A percentile compares a stretch with the other conserved stretches of the same genome.
phyloP scores from a whole-genome alignment of 1,140 invertebrate species.

The Tribolium madens region DNA sequence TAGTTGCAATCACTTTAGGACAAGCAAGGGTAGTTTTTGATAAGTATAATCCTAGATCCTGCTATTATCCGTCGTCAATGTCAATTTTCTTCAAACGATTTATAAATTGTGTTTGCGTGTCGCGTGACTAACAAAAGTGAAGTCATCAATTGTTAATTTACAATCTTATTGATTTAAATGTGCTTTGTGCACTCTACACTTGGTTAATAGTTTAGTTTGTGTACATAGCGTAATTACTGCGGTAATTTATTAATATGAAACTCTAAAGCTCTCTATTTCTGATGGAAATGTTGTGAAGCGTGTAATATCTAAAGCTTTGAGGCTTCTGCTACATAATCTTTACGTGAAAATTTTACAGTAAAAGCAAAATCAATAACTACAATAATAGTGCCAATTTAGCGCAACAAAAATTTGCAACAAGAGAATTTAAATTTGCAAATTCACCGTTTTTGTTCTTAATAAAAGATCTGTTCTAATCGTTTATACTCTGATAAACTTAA shows the following conservation, averaged over 20 bases:
- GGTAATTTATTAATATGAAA: slow-evolving; percentile 15
- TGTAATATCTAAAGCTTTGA: slow-evolving; percentile 16
- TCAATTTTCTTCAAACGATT: slow-evolving; percentile 13
- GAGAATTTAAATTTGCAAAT: background rate
- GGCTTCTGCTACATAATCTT: slow-evolving; percentile 5
- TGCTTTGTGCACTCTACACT: slow-evolving; percentile 20
- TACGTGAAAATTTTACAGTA: slow-evolving; percentile 7
- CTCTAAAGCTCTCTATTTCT: slow-evolving; percentile 32
- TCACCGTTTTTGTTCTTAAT: background rate
- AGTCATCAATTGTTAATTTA: slow-evolving; percentile 26
- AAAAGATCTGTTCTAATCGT: no score
- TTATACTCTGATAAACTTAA: no score
- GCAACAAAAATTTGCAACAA: background rate
- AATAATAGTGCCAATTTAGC: background rate
- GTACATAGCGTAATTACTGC: slow-evolving; percentile 21
- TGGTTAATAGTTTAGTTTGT: slow-evolving; percentile 30
- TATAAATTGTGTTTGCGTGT: slow-evolving; percentile 29
- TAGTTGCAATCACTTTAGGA: slow-evolving; percentile 21
- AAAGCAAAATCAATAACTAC: slow-evolving; percentile 15
- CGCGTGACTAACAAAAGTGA: slow-evolving; percentile 23
- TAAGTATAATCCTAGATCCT: slow-evolving; percentile 13
- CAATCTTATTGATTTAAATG: slow-evolving; percentile 25
- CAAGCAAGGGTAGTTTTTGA: slow-evolving; percentile 4
- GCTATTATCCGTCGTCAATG: slow-evolving; percentile 1
- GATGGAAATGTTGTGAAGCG: slow-evolving; percentile 24